Base-by-base conservation (phyloP, 1,140 invertebrate genomes). In the Onthophagus taurus region DNA sequence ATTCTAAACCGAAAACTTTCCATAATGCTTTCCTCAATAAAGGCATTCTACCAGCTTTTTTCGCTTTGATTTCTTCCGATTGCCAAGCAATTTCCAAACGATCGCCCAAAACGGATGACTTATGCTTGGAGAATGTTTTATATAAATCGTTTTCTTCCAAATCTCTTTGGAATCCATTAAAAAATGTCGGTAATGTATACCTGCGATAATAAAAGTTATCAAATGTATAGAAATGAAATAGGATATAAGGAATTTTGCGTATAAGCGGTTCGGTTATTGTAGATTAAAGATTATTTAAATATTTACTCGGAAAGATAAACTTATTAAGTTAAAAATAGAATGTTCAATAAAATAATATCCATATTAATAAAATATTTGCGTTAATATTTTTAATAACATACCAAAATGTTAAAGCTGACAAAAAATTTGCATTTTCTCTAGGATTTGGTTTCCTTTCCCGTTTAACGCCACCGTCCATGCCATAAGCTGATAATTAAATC, bases 61-160 rank as follows among this genome's bases (percentile, higher is more conserved):
- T 43, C 8, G 59, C 65, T 36, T 51, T 58, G 16, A 60, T 51
- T 44, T 70, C 52, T 55, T 74, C 70, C 29, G 60, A 48, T 16
- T 65, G 49, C 72, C 72, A 74, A 11, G 64, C 67, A 45, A 60
- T 57, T 50, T 72, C 74, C 26, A 80, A 59, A 31, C 65, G 64
- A 55, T 76, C 71, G 2, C 76, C 76, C 8, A 80, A 58, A 2
- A 53, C 51, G 8, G 67, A 66, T 0, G 76, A 78, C 17, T 64
- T 61, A 48, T 81, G 76, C 16, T 69, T 67, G 4, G 65, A 63
- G 3, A 77, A 60, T n/a, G 76, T 69, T 50, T 71, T 64, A 57
- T 69, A 77, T n/a, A 81, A 53, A 52, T 80, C 77, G 2, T 67
- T 58, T 24, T 72, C 55, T 37, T 72, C 69, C 9, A 80, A 53